Conservation (phyloP, 2,888 invertebrate genomes). For the Crocallis elinguaria region DNA sequence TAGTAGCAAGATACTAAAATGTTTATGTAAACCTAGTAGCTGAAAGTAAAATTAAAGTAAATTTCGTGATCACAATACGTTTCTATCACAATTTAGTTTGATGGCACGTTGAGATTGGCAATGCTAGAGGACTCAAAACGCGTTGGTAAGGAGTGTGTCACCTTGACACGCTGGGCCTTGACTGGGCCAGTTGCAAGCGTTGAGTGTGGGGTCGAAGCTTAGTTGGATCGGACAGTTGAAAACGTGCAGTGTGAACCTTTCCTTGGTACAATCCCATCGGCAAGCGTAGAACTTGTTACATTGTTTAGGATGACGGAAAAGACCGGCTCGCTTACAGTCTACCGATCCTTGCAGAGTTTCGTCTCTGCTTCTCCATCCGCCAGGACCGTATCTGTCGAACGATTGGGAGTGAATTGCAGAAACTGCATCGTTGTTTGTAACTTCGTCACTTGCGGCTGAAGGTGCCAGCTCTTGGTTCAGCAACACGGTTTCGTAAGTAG, state of each 20-base stretch:
- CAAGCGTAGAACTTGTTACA: conserved; percentile 94
- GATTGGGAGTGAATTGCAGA: conserved; percentile 69
- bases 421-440: conserved; percentile 36
- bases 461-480: conserved; percentile 67
- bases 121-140: conserved; percentile 58
- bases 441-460: conserved; percentile 45
- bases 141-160: conserved; percentile 87
- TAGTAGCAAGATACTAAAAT: conserved; percentile 39
- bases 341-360: conserved; percentile 86
- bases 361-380: conserved; percentile 84
- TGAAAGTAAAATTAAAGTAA: conserved; percentile 20
- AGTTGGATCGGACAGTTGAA: conserved; percentile 92
- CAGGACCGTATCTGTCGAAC: conserved; percentile 86
- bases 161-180: conserved; percentile 91
- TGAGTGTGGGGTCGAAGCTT: conserved; percentile 89
- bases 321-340: conserved; percentile 86
- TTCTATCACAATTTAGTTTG: conserved; percentile 76
- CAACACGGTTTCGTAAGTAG: conserved; percentile 72
- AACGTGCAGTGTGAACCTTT: conserved; percentile 89
- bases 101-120: conserved; percentile 73
- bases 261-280: conserved; percentile 91
- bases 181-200: conserved; percentile 94
- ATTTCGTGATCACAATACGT: conserved; percentile 61
- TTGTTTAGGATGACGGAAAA: conserved; percentile 89
- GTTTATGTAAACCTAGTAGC: conserved; percentile 11